Base-by-base conservation (phyloP, 2,888 invertebrate species). In the Brachypterus glaber region DNA sequence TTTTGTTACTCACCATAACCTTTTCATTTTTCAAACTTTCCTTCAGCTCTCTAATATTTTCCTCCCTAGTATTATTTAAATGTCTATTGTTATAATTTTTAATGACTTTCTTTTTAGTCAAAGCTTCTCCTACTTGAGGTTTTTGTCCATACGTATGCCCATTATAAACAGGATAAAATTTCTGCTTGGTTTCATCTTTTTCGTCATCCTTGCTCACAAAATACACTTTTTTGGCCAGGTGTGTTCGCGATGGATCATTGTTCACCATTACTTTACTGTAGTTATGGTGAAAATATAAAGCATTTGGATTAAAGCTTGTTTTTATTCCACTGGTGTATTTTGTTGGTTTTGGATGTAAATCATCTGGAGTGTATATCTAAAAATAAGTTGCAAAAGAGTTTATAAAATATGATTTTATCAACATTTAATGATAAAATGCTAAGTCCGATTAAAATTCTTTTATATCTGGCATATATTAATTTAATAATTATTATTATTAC, bases 181-280 rank as follows among this genome's bases (percentile, higher is more conserved):
- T 11, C n/a, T 17, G 15, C 7, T 18, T 15, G n/a, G 2, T 11
- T 16, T 34, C 27, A 7, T 14, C 3, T 12, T 33, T 21, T 13
- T 15, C 9, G 16, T 34, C 34, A 13, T 17, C 12, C 7, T 16
- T 1, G 9, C 4, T 27, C 11, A 3, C 14, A 9, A 2, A 9
- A 12, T 29, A 2, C 12, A 13, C 4, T 21, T 21, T 21, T 21
- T 21, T 5, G 5, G 9, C 21, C 5, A 21, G 7, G 29, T 34
- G 2, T 29, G 27, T 13, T 40, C 38, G 14, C 46, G 45, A 24
- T 43, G 39, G 30, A 43, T 37, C 5, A 43, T 43, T 9, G 39
- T 43, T 30, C 42, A 43, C 25, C 39, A 45, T 37, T 39, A 63
- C 60, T 47, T 52, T 58, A 40, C 63, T 63, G 40, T 63, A 63